Evolutionary conservation across 2,888 invertebrate genomes (phyloP).

Genomic region (Ophion ellenae): DNA sequence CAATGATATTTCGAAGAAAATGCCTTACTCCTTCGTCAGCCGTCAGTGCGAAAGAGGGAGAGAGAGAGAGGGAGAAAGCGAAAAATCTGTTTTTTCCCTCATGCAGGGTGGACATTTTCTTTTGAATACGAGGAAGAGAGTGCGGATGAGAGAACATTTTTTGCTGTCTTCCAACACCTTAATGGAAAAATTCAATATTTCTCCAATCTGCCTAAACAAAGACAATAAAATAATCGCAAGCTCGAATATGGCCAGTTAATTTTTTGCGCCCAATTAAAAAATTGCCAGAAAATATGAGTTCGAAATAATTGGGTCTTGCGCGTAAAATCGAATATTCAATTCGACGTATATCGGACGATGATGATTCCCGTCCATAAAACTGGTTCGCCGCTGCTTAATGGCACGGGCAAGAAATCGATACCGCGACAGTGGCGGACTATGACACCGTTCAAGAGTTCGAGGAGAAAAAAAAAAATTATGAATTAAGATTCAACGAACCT

Average conservation of each 20-base stretch:
- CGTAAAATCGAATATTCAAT: constrained; percentile 24
- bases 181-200: no score
- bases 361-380: constrained; percentile 33
- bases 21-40: background rate
- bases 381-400: constrained; percentile 33
- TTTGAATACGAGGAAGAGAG: no score
- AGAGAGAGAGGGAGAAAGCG: no score
- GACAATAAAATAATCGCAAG: no score
- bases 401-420: constrained; percentile 35
- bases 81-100: no score
- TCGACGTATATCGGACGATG: constrained; percentile 32
- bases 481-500: constrained; percentile 55
- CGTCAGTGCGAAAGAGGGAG: background rate
- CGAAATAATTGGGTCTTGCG: constrained; percentile 27
- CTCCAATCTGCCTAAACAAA: no score
- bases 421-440: constrained; percentile 10
- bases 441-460: constrained; percentile 22
- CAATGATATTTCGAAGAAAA: constrained; percentile 20
- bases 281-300: background rate
- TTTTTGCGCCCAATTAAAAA: background rate
- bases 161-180: no score
- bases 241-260: no score
- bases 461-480: constrained; percentile 21
- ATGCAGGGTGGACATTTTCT: no score
- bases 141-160: no score